Conservation (phyloP, 2,888 invertebrate species). For the Neoascia interrupta region DNA sequence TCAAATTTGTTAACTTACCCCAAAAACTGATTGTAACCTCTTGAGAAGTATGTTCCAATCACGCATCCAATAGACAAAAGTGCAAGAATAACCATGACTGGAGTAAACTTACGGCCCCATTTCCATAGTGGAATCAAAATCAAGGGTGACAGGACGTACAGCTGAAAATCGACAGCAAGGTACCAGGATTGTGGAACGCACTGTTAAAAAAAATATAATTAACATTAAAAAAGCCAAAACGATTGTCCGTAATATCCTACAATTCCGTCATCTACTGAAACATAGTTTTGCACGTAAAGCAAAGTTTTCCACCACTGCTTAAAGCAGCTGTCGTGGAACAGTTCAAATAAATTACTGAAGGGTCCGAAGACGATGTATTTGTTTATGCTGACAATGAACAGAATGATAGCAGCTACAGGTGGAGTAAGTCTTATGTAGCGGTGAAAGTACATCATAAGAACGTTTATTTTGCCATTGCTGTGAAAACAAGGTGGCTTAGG, state of each 20-base stretch:
- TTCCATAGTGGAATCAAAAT: constrained; percentile 80
- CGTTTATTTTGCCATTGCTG: constrained; percentile 75
- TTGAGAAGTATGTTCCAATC: constrained; percentile 74
- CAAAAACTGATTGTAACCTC: constrained; percentile 75
- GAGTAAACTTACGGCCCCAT: constrained; percentile 76
- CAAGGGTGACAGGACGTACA: constrained; percentile 81
- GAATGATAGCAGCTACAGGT: constrained; percentile 80
- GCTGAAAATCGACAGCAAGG: constrained; percentile 82
- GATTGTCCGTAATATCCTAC: constrained; percentile 73
- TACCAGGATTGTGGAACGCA: constrained; percentile 83
- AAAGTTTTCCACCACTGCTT: constrained; percentile 80
- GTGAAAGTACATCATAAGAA: constrained; percentile 78
- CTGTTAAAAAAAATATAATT: constrained; percentile 68
- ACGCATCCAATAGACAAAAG: constrained; percentile 75
- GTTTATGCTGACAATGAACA: constrained; percentile 80
- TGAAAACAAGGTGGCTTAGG: neutral
- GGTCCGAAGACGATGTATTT: constrained; percentile 81
- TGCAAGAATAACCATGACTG: constrained; percentile 73
- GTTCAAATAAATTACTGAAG: constrained; percentile 80
- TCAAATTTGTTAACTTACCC: constrained; percentile 62
- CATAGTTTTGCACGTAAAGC: constrained; percentile 80
- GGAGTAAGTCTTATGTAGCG: constrained; percentile 81
- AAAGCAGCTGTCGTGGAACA: constrained; percentile 75
- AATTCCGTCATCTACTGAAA: constrained; percentile 74
- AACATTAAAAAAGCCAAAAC: neutral